Conservation (phyloP, 1,140 invertebrate genomes). For the Glossosoma conforme region DNA sequence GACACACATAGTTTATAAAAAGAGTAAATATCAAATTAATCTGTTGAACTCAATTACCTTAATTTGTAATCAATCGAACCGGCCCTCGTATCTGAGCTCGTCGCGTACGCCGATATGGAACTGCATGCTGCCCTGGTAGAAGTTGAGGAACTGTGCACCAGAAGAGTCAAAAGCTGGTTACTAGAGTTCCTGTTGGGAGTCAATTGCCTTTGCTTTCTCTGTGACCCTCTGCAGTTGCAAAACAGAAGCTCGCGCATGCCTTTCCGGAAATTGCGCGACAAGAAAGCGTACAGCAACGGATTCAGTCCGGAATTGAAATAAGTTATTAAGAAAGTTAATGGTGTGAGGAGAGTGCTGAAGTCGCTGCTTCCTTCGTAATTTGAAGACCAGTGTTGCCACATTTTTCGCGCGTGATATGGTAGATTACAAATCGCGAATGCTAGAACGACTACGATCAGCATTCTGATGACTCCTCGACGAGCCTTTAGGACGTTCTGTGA, state of each 20-base stretch:
- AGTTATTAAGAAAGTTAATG: constrained; percentile 73
- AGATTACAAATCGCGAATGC: constrained; percentile 81
- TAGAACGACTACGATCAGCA: constrained; percentile 75
- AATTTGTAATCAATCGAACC: too few species aligned
- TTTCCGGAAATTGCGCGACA: constrained; percentile 71
- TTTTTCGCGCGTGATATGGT: constrained; percentile 76
- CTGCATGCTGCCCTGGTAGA: constrained; percentile 49
- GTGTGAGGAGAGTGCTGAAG: constrained; percentile 72
- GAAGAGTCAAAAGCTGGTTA: constrained; percentile 28
- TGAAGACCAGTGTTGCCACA: constrained; percentile 67
- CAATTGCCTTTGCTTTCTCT: constrained; percentile 44
- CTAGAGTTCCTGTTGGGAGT: constrained; percentile 41
- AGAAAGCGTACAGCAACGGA: constrained; percentile 77
- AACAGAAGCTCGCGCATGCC: constrained; percentile 63
- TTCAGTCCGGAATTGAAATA: constrained; percentile 83
- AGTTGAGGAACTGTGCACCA: constrained; percentile 41
- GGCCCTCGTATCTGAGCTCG: constrained; percentile 38
- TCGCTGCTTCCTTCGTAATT: constrained; percentile 59
- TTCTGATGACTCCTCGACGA: constrained; percentile 65
- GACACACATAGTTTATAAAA: too few species aligned
- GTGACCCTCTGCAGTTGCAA: constrained; percentile 45
- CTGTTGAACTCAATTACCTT: too few species aligned
- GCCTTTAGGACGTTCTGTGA: constrained; percentile 67
- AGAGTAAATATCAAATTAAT: too few species aligned
- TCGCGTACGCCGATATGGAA: constrained; percentile 44